Percentiles rank a stretch among this genome's conserved stretches.
Conservation (phyloP, 2,888 invertebrate genomes). For the Melipona bicolor region DNA sequence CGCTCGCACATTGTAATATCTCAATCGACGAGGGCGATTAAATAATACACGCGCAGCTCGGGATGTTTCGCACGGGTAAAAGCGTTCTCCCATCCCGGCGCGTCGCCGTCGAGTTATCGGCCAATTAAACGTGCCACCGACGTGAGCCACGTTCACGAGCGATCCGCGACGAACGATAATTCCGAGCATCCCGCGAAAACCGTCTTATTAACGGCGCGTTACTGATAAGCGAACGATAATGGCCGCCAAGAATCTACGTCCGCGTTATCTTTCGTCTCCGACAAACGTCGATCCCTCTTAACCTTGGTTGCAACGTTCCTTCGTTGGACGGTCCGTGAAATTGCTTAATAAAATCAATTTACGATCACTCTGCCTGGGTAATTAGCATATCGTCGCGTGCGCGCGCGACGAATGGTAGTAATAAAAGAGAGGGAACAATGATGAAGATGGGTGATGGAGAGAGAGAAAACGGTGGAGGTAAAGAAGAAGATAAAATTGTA, state of each 20-base stretch:
- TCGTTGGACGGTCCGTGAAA: slow-evolving; percentile 6
- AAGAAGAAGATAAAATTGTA: slow-evolving; percentile 11
- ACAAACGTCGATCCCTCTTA: neutral
- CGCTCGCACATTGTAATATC: slow-evolving; percentile 14
- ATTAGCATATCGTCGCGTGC: slow-evolving; percentile 10
- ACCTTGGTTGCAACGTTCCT: neutral
- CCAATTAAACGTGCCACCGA: slow-evolving; percentile 40
- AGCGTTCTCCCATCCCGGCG: slow-evolving; percentile 50
- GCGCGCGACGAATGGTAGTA: neutral
- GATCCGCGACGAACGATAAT: slow-evolving; percentile 25
- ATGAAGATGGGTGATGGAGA: neutral
- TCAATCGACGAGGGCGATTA: slow-evolving; percentile 52
- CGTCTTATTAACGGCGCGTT: slow-evolving; percentile 35
- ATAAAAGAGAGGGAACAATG: neutral
- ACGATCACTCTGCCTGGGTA: neutral
- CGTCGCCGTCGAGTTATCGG: slow-evolving; percentile 31
- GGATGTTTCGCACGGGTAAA: slow-evolving; percentile 51
- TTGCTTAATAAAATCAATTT: slow-evolving; percentile 36
- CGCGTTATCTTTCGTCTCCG: neutral
- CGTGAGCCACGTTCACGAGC: slow-evolving; percentile 16
- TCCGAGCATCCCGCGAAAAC: slow-evolving; percentile 6
- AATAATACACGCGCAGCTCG: slow-evolving; percentile 45
- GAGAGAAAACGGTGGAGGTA: neutral
- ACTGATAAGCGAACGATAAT: slow-evolving; percentile 38
- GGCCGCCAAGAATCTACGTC: neutral